Conservation (phyloP, 2,888 invertebrate species). For the Dysmachus trigonus region DNA sequence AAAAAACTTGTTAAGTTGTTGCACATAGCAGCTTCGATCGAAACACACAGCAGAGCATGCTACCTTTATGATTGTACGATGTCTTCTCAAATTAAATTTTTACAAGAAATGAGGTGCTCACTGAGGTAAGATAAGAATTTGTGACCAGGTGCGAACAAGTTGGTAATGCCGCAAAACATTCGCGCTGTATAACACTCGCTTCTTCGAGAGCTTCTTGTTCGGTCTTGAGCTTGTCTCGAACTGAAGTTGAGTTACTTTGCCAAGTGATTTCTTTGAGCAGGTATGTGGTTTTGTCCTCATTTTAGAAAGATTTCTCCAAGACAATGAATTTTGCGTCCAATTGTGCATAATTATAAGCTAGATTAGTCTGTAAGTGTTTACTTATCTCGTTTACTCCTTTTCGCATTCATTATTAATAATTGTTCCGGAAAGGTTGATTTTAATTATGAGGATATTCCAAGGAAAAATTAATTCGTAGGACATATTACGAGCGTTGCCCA, state of each 20-base stretch:
- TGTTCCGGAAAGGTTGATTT: background rate
- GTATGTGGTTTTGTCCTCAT: background rate
- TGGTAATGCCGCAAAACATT: background rate
- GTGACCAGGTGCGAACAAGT: background rate
- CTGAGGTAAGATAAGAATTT: background rate
- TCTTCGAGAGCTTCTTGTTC: background rate
- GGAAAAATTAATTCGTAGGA: background rate
- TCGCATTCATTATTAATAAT: background rate
- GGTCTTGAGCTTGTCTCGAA: background rate
- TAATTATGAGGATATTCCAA: background rate
- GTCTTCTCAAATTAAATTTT: background rate
- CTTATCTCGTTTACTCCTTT: background rate
- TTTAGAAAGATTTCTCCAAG: slow-evolving; percentile 16
- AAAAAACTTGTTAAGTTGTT: background rate
- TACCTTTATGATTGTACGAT: background rate
- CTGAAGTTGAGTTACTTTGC: slow-evolving; percentile 4
- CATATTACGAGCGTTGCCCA: background rate
- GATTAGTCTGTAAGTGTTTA: background rate
- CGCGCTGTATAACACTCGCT: background rate
- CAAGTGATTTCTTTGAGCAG: slow-evolving; percentile 6
- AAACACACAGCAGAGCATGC: background rate
- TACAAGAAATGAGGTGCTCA: background rate
- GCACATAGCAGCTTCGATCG: background rate
- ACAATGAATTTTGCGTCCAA: slow-evolving; percentile 3
- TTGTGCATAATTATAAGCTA: background rate